These are phyloP conservation scores for Pheosia gnoma DNA, from an alignment of 2,888 invertebrate genomes.

Conservation along the genomic window DNA sequence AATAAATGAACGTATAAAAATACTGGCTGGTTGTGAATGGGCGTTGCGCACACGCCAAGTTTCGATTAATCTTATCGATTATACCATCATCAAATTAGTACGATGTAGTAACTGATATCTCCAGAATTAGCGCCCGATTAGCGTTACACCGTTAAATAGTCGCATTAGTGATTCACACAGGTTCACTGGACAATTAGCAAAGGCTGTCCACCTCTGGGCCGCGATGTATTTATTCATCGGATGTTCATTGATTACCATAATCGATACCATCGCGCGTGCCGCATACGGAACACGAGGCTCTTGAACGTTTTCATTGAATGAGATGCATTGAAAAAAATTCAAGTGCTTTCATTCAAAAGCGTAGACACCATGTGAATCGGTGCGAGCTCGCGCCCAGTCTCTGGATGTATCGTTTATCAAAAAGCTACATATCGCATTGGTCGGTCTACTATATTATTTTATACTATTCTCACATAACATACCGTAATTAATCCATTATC, in stretches of 20 bases:
- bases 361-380: slow-evolving; percentile 19
- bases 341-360: slow-evolving; percentile 39
- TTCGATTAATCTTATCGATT: slow-evolving; percentile 31
- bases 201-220: slow-evolving; percentile 82
- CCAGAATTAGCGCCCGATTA: slow-evolving; percentile 55
- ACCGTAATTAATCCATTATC: no score
- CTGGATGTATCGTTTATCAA: background rate
- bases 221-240: slow-evolving; percentile 81
- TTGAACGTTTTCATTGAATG: slow-evolving; percentile 62
- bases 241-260: slow-evolving; percentile 82
- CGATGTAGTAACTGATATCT: slow-evolving; percentile 39
- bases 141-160: slow-evolving; percentile 65
- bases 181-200: slow-evolving; percentile 83
- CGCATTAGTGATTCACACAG: slow-evolving; percentile 77
- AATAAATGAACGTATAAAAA: no score
- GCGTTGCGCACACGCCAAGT: background rate
- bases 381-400: background rate
- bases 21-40: no score
- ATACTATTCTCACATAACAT: no score
- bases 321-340: slow-evolving; percentile 57
- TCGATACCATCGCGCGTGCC: slow-evolving; percentile 78
- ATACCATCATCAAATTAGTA: slow-evolving; percentile 26
- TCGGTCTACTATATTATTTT: no score
- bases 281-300: slow-evolving; percentile 73
- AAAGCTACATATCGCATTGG: no score